Percentiles rank a stretch among this genome's conserved stretches.
phyloP scores from a whole-genome alignment of 1,140 invertebrate genomes.

The Heliconius himera region DNA sequence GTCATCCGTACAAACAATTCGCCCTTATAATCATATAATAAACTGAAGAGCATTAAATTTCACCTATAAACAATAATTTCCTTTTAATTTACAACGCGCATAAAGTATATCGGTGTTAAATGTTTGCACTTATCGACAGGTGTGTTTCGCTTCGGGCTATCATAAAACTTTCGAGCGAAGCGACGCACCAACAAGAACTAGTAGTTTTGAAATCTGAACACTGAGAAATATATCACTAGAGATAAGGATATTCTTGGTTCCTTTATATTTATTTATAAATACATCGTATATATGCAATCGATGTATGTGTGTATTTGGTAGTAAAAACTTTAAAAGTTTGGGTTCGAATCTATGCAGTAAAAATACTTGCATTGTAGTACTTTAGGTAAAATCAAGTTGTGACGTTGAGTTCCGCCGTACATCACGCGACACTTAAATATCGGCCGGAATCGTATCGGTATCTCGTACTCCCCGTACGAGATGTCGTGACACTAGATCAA shows the following conservation, averaged over 20 bases:
- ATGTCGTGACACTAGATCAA: too few species aligned
- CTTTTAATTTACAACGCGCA: constrained; percentile 24
- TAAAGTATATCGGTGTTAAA: constrained; percentile 34
- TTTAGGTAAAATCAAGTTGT: neutral
- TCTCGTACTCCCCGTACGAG: too few species aligned
- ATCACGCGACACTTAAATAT: too few species aligned
- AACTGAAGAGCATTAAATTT: neutral
- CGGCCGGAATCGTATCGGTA: too few species aligned
- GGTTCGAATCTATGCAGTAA: neutral
- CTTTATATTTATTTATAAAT: constrained; percentile 13
- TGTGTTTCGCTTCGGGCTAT: constrained; percentile 30
- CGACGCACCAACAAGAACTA: constrained; percentile 11
- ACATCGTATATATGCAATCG: neutral
- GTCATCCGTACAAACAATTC: neutral
- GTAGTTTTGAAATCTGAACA: constrained; percentile 7
- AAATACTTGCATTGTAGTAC: neutral
- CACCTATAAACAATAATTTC: constrained; percentile 25
- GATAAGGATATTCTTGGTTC: constrained; percentile 15
- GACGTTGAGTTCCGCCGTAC: too few species aligned
- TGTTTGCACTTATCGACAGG: constrained; percentile 37
- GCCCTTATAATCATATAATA: neutral
- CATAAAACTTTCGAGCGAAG: constrained; percentile 28
- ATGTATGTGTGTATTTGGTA: neutral
- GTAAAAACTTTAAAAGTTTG: neutral
- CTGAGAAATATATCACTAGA: constrained; percentile 9